Evolutionary conservation across 2,888 invertebrate species (phyloP).

Genomic region (Empis livida): DNA sequence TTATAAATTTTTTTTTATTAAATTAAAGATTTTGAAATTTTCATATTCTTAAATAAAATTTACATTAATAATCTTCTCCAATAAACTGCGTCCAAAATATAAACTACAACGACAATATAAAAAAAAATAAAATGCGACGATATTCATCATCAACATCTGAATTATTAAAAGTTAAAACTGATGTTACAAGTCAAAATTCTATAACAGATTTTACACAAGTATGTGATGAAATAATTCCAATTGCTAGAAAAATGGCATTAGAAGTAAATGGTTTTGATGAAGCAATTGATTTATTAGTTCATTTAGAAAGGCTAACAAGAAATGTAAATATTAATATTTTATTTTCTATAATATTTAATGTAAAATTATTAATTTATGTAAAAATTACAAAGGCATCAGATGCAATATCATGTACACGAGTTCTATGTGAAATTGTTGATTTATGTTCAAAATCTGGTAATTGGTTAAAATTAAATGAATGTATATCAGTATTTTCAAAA

Average conservation of each 20-base stretch:
- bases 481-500: constrained; percentile 75
- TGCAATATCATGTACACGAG: constrained; percentile 40
- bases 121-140: too few species aligned
- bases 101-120: too few species aligned
- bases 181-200: too few species aligned
- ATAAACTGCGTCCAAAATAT: too few species aligned
- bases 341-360: background rate
- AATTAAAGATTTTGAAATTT: too few species aligned
- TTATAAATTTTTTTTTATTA: too few species aligned
- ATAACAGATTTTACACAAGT: too few species aligned
- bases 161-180: too few species aligned
- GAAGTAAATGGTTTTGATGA: constrained; percentile 5
- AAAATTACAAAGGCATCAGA: constrained; percentile 53
- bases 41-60: too few species aligned
- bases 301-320: constrained; percentile 9
- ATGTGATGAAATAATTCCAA: background rate
- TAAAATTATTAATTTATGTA: background rate
- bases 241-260: background rate
- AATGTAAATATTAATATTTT: constrained; percentile 4
- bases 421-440: constrained; percentile 77
- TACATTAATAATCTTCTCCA: too few species aligned
- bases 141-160: too few species aligned
- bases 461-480: constrained; percentile 79
- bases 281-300: constrained; percentile 7
- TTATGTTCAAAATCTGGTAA: constrained; percentile 75